Percentiles rank a stretch among this genome's conserved stretches.
phyloP scores from a whole-genome alignment of 2,888 invertebrate genomes.

The Lottia scabra region DNA sequence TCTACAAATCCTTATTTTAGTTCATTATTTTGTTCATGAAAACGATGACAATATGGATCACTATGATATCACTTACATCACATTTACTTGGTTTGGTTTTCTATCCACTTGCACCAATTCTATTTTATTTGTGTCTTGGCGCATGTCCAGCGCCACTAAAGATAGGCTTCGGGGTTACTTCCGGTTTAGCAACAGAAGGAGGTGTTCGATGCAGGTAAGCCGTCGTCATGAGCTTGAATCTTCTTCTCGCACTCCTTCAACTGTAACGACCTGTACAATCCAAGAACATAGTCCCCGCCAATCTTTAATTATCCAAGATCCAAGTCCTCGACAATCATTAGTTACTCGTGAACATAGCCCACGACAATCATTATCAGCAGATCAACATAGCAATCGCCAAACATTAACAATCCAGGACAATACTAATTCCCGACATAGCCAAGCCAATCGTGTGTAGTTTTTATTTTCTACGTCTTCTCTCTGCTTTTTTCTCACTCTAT shows the following conservation, averaged over 20 bases:
- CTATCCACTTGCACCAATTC: constrained; percentile 79
- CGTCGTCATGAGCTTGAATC: constrained; percentile 9
- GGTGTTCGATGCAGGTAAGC: constrained; percentile 29
- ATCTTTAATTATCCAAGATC: neutral
- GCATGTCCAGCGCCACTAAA: constrained; percentile 70
- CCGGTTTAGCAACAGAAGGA: constrained; percentile 56
- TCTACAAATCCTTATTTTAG: constrained; percentile 75
- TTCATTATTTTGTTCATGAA: constrained; percentile 77
- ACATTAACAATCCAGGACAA: no score
- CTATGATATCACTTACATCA: constrained; percentile 78
- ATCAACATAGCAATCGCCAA: no score
- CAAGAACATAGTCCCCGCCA: constrained; percentile 1
- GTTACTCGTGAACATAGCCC: no score
- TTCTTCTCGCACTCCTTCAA: neutral
- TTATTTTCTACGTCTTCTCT: no score
- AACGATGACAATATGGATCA: constrained; percentile 78
- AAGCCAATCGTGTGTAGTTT: no score
- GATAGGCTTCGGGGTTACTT: constrained; percentile 63
- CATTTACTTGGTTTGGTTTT: constrained; percentile 80
- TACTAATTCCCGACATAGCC: no score
- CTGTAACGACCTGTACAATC: neutral
- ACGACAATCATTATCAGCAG: no score
- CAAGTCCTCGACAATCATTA: no score
- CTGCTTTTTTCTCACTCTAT: no score
- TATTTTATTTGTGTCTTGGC: constrained; percentile 76